Base-by-base conservation (phyloP, 2,113 vertebrate genomes). In the Isichthys henryi region DNA sequence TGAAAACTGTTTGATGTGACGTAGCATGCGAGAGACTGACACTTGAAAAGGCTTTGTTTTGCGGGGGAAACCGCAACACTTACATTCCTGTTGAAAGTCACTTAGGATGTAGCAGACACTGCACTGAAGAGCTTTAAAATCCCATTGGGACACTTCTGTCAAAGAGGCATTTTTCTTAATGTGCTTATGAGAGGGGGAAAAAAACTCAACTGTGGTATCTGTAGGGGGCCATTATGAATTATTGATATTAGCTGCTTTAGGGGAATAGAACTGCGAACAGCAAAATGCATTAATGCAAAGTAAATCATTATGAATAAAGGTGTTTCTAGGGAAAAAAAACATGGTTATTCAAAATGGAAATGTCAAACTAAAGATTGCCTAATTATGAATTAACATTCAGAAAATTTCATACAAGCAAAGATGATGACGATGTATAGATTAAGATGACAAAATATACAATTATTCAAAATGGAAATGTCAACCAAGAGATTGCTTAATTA, bases 281-380 rank as follows among this genome's bases (percentile, higher is more conserved):
- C 8, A 8, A 87, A 87, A 87, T 87, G 85, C 50, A 53, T 53
- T 87, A 62, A 45, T 62, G 87, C 87, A 66, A 52, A 66, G 53
- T 62, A 88, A 88, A 66, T 88, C 56, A 66, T 88, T 62, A 88
- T 88, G 56, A 88, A 62, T 88, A 88, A 88, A 88, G 86, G 50
- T 88, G 86, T 58, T 88, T 39, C 31, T 48, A 53, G 49, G 48
- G 56, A n/a, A 49, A 86, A 85, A 77, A 80, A 80, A 80, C 74
- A 80, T 80, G 31, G 31, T 87, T 87, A 53, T 87, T 87, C 48
- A 87, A 87, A 87, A 52, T 35, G 49, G 50, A 87, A 87, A 53
- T 87, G 85, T 53, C 85, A 52, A 56, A 43, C 21, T 48, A 88
- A 74, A 74, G 87, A 70, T 56, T 23, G 23, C 11, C 45, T 74